A percentile compares a stretch with the other conserved stretches of the same genome.
Conservation (phyloP, 2,888 invertebrate genomes). For the Rosalia funebris region DNA sequence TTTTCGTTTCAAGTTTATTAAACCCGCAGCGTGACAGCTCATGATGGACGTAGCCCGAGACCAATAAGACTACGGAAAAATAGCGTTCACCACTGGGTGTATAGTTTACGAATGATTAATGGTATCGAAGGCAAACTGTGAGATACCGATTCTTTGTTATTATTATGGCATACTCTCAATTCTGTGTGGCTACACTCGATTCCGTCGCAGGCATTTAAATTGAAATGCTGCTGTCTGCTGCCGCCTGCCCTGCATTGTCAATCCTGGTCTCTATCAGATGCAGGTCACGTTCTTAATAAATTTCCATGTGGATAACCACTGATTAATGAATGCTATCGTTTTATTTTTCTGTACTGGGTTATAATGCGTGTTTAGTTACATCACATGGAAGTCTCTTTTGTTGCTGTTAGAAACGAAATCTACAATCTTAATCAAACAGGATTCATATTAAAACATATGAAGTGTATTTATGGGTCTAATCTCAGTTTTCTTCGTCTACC, state of each 20-base stretch:
- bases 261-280: conserved; percentile 25
- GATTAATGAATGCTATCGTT: conserved; percentile 21
- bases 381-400: not conserved
- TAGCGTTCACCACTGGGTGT: conserved; percentile 13
- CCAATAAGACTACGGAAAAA: conserved; percentile 12
- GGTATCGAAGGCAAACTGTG: conserved; percentile 27
- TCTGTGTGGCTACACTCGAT: conserved; percentile 18
- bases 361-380: conserved; percentile 7
- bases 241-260: conserved; percentile 18
- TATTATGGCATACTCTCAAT: conserved; percentile 12
- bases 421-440: too few relatives aligned
- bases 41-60: conserved; percentile 1
- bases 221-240: conserved; percentile 21
- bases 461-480: too few relatives aligned
- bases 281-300: conserved; percentile 36
- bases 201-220: conserved; percentile 25
- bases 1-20: conserved; percentile 4
- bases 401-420: too few relatives aligned
- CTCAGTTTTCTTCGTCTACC: too few relatives aligned
- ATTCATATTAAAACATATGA: too few relatives aligned
- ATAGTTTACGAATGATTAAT: conserved; percentile 33
- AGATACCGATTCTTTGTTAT: conserved; percentile 30
- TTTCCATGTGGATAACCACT: conserved; percentile 27
- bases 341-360: conserved; percentile 7
- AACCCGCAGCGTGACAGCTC: conserved; percentile 1